Conservation (phyloP, 2,113 vertebrate genomes). For the Malurus elegans region DNA sequence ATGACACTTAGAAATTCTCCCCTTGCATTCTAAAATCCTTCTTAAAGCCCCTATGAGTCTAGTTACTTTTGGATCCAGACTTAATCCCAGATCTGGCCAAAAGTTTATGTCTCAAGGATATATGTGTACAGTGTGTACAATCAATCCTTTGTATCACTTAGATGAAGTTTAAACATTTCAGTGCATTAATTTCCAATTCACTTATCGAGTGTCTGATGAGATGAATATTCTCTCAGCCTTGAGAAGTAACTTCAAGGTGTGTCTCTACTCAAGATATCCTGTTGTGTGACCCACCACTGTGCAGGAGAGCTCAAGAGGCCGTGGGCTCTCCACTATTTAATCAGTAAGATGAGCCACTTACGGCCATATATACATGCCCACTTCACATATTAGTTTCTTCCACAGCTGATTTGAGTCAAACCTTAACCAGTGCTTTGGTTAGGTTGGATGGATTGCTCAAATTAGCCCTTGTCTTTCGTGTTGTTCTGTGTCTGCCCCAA, state of each 20-base stretch:
- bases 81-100: neutral
- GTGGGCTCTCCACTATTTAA: neutral
- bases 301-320: neutral
- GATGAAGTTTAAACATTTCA: neutral
- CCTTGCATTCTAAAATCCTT: neutral
- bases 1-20: neutral
- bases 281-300: neutral
- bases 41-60: neutral
- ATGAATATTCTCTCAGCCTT: neutral
- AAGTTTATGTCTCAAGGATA: neutral
- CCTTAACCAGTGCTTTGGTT: neutral
- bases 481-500: accelerated
- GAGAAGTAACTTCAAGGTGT: neutral
- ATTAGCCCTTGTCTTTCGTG: neutral
- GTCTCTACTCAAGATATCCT: neutral
- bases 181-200: neutral
- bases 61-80: neutral
- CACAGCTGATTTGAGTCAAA: neutral
- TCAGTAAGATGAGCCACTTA: neutral
- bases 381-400: neutral
- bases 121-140: neutral
- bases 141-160: neutral
- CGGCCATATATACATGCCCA: neutral
- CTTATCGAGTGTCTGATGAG: neutral
- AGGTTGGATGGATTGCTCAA: neutral